A percentile compares a stretch with the other conserved stretches of the same genome.
These are phyloP conservation scores for Sardina pilchardus DNA, from an alignment of 2,113 vertebrate species.

Conservation along the genomic window DNA sequence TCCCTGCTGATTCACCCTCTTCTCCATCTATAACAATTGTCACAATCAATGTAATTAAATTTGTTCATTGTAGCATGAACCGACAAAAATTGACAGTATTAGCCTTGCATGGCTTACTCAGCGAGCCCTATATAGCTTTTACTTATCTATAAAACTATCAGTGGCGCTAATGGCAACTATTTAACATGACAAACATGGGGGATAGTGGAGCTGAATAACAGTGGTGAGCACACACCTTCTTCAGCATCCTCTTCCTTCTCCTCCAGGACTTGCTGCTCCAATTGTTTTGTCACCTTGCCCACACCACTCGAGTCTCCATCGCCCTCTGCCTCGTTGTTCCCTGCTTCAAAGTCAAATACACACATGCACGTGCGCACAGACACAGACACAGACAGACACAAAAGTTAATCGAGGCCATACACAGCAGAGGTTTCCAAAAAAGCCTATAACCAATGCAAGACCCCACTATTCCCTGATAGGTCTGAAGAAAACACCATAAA, in stretches of 20 bases:
- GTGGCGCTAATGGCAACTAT: neutral
- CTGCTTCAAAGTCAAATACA: conserved; percentile 75
- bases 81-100: neutral
- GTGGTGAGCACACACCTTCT: conserved; percentile 77
- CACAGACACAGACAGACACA: too few relatives aligned
- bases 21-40: conserved; percentile 66
- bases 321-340: conserved; percentile 80
- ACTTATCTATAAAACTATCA: neutral
- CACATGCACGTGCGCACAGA: conserved; percentile 40
- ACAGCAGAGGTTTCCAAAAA: neutral
- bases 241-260: conserved; percentile 88
- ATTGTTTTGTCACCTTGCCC: conserved; percentile 81
- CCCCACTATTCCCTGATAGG: neutral
- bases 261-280: conserved; percentile 86
- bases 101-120: neutral
- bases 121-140: neutral
- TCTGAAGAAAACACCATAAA: neutral
- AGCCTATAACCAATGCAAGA: neutral
- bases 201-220: neutral
- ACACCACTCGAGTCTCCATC: conserved; percentile 67
- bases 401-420: neutral
- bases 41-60: neutral
- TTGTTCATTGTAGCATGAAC: neutral
- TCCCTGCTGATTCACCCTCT: conserved; percentile 67
- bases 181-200: neutral